phyloP scores from a whole-genome alignment of 2,113 vertebrate species.

The Nibea coibor region DNA sequence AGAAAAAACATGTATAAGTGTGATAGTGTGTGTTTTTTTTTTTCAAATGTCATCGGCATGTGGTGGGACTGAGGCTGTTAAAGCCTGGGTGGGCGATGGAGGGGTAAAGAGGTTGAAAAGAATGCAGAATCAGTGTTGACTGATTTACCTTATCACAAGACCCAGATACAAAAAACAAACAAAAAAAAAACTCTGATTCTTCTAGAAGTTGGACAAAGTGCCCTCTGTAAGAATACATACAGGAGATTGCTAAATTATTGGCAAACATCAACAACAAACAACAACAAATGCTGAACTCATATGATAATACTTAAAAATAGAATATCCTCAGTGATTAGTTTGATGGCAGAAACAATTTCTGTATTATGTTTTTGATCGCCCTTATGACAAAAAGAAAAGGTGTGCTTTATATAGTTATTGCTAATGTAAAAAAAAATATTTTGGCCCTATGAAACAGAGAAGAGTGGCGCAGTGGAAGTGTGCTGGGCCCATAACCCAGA shows the following conservation, averaged over 20 bases:
- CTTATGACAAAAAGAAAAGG: not conserved
- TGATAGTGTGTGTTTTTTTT: slow-evolving; percentile 10
- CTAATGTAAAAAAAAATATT: too few relatives aligned
- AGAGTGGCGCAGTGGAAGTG: slow-evolving; percentile 89
- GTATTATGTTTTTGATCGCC: not conserved
- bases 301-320: not conserved
- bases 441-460: slow-evolving; percentile 28
- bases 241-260: not conserved
- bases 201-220: not conserved
- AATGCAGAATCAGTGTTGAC: slow-evolving; percentile 38
- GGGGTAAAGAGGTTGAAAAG: slow-evolving; percentile 32
- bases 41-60: slow-evolving; percentile 45
- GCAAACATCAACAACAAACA: not conserved
- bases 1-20: slow-evolving; percentile 39
- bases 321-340: not conserved
- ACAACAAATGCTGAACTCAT: not conserved
- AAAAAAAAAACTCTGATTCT: not conserved
- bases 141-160: slow-evolving; percentile 60
- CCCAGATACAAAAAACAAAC: slow-evolving; percentile 2
- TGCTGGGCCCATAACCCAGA: slow-evolving; percentile 90
- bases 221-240: not conserved
- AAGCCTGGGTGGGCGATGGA: slow-evolving; percentile 52
- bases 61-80: slow-evolving; percentile 27
- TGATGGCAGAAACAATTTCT: not conserved
- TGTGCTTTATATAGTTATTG: too few relatives aligned